Conservation (phyloP, 1,140 invertebrate genomes). For the Hylaeus anthracinus region DNA sequence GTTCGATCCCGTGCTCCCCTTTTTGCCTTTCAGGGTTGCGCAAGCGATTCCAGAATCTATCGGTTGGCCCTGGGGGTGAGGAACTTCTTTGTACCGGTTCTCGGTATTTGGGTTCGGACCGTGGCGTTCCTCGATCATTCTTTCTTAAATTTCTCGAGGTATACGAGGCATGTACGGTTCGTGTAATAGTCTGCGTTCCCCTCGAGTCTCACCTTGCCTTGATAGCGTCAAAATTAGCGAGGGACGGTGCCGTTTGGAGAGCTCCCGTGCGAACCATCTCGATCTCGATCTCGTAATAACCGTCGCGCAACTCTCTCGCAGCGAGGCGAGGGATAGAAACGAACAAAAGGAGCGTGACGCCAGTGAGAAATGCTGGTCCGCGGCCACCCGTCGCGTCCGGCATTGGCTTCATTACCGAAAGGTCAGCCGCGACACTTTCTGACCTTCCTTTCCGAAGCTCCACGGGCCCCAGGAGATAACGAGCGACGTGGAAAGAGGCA, state of each 20-base stretch:
- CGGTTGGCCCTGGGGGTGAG: not conserved
- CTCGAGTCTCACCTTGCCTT: too few species aligned
- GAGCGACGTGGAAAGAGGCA: constrained; percentile 19
- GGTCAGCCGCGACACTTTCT: constrained; percentile 51
- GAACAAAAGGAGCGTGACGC: constrained; percentile 9
- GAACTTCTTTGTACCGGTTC: not conserved
- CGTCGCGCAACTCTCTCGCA: not conserved
- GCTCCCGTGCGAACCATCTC: not conserved
- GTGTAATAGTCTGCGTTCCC: too few species aligned
- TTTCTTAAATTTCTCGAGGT: too few species aligned
- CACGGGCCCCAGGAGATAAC: constrained; percentile 38
- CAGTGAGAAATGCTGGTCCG: constrained; percentile 23
- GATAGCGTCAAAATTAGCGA: not conserved
- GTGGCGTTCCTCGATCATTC: not conserved
- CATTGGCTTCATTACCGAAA: constrained; percentile 50
- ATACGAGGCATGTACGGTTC: too few species aligned
- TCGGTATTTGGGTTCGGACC: not conserved
- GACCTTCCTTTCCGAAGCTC: constrained; percentile 41
- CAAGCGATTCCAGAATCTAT: constrained; percentile 32
- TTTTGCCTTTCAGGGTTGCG: not conserved
- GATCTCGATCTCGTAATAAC: constrained; percentile 20
- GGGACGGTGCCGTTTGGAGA: too few species aligned
- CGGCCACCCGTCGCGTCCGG: constrained; percentile 39
- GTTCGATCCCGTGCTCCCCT: too few species aligned
- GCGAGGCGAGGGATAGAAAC: not conserved